Conservation (phyloP, 2,797 vertebrate genomes). For the Siniperca undulata region DNA sequence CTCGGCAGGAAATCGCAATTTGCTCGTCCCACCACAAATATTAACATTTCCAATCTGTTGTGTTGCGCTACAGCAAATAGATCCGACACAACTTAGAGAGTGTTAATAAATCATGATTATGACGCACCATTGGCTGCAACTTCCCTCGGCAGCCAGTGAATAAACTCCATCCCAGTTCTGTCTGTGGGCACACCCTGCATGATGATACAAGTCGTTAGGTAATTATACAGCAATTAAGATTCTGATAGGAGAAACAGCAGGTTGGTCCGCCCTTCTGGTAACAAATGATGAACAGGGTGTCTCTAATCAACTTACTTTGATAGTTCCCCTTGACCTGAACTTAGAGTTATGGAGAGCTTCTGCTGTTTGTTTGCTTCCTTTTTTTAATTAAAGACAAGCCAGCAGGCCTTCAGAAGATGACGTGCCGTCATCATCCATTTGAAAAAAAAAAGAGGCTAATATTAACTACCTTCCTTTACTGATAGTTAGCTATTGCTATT, state of each 20-base stretch:
- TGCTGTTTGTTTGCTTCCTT: constrained; percentile 34
- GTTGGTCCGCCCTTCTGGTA: constrained; percentile 66
- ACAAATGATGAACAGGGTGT: constrained; percentile 70
- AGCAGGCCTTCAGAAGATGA: constrained; percentile 47
- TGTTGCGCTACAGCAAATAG: constrained; percentile 78
- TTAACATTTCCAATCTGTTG: constrained; percentile 86
- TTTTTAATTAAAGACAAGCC: constrained; percentile 40
- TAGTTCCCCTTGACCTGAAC: constrained; percentile 76
- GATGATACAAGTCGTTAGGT: constrained; percentile 75
- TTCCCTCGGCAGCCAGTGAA: constrained; percentile 69
- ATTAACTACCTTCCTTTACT: constrained; percentile 47
- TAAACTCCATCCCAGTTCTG: constrained; percentile 69
- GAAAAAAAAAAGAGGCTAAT: constrained; percentile 50
- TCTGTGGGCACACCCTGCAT: constrained; percentile 73
- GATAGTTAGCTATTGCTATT: constrained; percentile 53
- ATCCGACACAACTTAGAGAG: constrained; percentile 76
- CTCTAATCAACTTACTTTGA: constrained; percentile 68
- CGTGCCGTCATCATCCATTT: constrained; percentile 40
- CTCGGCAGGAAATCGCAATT: constrained; percentile 57
- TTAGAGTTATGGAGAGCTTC: constrained; percentile 58
- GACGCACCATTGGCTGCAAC: constrained; percentile 76
- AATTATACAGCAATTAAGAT: constrained; percentile 83
- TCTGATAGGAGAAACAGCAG: constrained; percentile 77
- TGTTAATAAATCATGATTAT: constrained; percentile 89
- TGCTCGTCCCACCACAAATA: constrained; percentile 77